Percentiles rank a stretch among this genome's conserved stretches.
These are phyloP conservation scores for Diabrotica balteata DNA, from an alignment of 2,888 invertebrate species.

Conservation along the genomic window DNA sequence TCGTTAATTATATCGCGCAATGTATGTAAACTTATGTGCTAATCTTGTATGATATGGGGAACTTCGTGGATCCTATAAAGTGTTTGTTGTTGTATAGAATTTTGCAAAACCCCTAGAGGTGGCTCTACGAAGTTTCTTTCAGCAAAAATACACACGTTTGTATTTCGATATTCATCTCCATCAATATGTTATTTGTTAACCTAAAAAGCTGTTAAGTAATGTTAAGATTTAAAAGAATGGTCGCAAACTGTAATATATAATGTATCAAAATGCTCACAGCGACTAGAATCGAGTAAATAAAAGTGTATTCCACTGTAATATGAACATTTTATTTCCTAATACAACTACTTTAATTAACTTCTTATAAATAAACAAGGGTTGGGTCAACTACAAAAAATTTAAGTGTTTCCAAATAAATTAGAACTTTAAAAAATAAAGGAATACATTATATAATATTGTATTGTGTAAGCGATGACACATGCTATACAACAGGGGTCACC, in stretches of 20 bases:
- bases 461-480: no score
- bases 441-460: no score
- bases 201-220: slow-evolving; percentile 63
- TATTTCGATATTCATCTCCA: slow-evolving; percentile 60
- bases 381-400: no score
- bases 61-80: slow-evolving; percentile 25
- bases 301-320: slow-evolving; percentile 57
- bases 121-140: slow-evolving; percentile 35
- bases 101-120: slow-evolving; percentile 34
- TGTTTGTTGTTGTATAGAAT: slow-evolving; percentile 41
- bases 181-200: slow-evolving; percentile 63
- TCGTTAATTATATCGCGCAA: no score
- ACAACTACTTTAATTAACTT: neutral
- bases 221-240: slow-evolving; percentile 59
- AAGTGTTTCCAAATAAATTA: no score
- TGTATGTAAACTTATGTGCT: slow-evolving; percentile 9
- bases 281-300: slow-evolving; percentile 59
- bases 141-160: slow-evolving; percentile 53
- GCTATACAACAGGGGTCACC: no score
- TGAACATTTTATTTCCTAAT: neutral
- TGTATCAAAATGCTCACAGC: slow-evolving; percentile 62
- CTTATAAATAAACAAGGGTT: no score
- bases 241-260: slow-evolving; percentile 61
- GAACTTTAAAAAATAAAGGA: no score
- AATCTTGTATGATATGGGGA: slow-evolving; percentile 26